Evolutionary conservation across 1,140 invertebrate genomes (phyloP).

Genomic region (Dendroctonus ponderosae): DNA sequence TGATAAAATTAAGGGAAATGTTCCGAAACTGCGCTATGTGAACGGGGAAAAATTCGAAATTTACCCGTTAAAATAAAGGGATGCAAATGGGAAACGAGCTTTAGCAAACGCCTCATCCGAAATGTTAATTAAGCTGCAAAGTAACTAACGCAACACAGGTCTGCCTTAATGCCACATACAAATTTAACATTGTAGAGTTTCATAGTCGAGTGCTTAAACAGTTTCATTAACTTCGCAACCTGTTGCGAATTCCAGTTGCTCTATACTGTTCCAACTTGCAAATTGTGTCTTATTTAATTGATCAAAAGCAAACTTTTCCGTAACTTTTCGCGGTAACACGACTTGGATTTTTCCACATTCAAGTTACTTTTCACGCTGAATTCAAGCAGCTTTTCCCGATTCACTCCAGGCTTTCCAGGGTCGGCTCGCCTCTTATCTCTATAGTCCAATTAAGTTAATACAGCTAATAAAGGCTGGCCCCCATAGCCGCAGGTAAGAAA

Average conservation of each 20-base stretch:
- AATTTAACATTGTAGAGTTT: slow-evolving; percentile 15
- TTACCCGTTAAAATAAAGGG: no score
- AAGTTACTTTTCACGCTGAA: neutral
- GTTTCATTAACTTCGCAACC: slow-evolving; percentile 17
- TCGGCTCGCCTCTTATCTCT: slow-evolving; percentile 17
- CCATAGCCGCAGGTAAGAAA: slow-evolving; percentile 24
- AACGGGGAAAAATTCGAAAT: no score
- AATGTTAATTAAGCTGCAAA: slow-evolving; percentile 7
- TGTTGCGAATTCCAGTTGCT: slow-evolving; percentile 1
- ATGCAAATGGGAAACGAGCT: no score
- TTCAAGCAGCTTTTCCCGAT: neutral
- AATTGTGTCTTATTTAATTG: neutral
- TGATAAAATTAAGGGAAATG: no score
- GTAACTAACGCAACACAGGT: slow-evolving; percentile 8
- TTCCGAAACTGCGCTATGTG: no score
- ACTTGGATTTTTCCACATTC: no score
- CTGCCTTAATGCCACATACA: slow-evolving; percentile 9
- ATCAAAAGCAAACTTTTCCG: no score
- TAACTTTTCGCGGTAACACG: no score
- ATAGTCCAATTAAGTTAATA: slow-evolving; percentile 29
- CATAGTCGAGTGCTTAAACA: slow-evolving; percentile 8
- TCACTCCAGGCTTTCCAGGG: neutral
- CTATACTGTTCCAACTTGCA: neutral
- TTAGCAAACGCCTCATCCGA: neutral
- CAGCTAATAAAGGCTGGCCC: slow-evolving; percentile 27